phyloP scores from a whole-genome alignment of 2,888 invertebrate species.

The Smittia sp. region DNA sequence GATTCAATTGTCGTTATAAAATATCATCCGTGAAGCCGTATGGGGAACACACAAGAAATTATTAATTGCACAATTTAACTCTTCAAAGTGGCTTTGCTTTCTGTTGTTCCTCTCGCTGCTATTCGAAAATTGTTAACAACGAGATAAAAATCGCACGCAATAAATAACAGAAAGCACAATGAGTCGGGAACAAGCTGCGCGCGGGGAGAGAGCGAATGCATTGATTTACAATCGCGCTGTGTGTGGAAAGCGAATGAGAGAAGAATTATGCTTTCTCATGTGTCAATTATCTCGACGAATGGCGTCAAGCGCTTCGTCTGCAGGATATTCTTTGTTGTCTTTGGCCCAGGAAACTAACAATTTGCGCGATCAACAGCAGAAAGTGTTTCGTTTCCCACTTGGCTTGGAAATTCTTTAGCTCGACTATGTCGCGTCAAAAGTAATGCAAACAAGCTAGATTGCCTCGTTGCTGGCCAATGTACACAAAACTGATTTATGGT shows the following conservation, averaged over 20 bases:
- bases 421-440: not conserved
- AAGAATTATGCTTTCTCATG: constrained; percentile 8
- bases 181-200: not conserved
- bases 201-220: not conserved
- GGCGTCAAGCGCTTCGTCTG: too few relatives aligned
- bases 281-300: not conserved
- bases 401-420: not conserved
- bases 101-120: not conserved
- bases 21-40: not conserved
- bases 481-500: constrained; percentile 37
- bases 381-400: too few relatives aligned
- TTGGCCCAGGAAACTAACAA: too few relatives aligned
- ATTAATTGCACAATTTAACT: constrained; percentile 15
- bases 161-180: constrained; percentile 21
- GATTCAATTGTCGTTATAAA: not conserved
- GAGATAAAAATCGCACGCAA: constrained; percentile 37
- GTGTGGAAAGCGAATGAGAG: not conserved
- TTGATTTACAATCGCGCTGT: constrained; percentile 7
- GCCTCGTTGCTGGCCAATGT: not conserved
- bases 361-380: too few relatives aligned
- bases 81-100: constrained; percentile 4
- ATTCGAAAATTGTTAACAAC: constrained; percentile 20
- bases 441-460: not conserved
- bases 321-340: too few relatives aligned
- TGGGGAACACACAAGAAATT: not conserved